Conservation (phyloP, 2,797 vertebrate genomes). For the Macrochelys suwanniensis region DNA sequence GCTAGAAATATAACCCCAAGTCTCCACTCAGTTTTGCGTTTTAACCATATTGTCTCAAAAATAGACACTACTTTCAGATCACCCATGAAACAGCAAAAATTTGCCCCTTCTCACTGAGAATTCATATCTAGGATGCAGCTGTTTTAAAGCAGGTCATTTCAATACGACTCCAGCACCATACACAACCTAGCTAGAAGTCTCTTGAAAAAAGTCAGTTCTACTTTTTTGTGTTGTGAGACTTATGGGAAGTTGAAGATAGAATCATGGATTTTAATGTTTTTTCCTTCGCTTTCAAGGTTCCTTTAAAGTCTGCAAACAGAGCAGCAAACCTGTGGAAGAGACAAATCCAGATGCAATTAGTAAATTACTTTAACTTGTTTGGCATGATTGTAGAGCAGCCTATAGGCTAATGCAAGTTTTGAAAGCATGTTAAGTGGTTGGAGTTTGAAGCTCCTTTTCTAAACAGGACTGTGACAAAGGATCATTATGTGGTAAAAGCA, state of each 20-base stretch:
- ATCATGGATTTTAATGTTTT: background rate
- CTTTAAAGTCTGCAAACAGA: background rate
- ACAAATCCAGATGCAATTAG: background rate
- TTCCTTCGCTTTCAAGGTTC: background rate
- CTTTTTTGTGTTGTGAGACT: background rate
- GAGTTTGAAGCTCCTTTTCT: background rate
- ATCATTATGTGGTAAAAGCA: background rate
- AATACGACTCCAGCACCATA: background rate
- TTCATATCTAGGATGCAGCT: background rate
- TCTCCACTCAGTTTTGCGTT: background rate
- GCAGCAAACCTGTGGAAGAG: rapidly evolving
- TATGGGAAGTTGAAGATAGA: background rate
- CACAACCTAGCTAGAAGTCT: background rate
- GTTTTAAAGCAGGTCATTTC: background rate
- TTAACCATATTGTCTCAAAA: background rate
- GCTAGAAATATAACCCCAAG: background rate
- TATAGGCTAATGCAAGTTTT: rapidly evolving
- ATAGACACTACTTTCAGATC: background rate
- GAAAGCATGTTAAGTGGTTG: background rate
- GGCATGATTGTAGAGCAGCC: background rate
- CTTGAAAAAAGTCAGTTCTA: background rate
- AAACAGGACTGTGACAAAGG: background rate
- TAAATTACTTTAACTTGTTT: background rate
- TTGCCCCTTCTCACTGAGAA: background rate
- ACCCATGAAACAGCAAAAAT: background rate